Conservation (phyloP, 2,888 invertebrate genomes). For the Melanchra persicariae region DNA sequence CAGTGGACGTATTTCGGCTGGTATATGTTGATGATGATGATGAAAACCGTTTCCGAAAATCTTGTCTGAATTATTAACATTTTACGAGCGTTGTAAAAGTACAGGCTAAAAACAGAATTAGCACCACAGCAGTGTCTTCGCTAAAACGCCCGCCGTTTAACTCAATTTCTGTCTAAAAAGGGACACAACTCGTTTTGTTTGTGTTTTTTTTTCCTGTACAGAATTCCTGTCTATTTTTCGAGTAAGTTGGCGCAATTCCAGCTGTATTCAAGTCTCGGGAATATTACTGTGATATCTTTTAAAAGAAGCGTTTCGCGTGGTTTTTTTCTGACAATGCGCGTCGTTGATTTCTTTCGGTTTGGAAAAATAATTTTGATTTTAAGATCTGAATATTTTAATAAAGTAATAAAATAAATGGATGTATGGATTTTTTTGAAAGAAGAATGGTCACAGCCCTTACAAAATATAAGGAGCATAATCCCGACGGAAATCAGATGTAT, state of each 20-base stretch:
- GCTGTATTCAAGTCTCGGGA: constrained; percentile 26
- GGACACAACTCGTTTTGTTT: constrained; percentile 39
- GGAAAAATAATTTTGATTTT: too few species aligned
- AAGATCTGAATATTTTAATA: too few species aligned
- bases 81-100: constrained; percentile 5
- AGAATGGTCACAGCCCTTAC: too few species aligned
- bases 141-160: constrained; percentile 50
- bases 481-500: too few species aligned
- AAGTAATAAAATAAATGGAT: too few species aligned
- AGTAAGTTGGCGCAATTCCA: constrained; percentile 60
- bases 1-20: too few species aligned
- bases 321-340: neutral
- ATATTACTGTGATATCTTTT: constrained; percentile 43
- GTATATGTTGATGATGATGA: too few species aligned
- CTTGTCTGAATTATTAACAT: neutral
- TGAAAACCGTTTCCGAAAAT: constrained; percentile 13
- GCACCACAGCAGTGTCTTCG: constrained; percentile 21
- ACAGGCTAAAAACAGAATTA: constrained; percentile 36
- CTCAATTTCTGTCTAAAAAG: constrained; percentile 55
- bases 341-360: neutral
- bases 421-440: too few species aligned
- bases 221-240: constrained; percentile 42
- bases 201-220: constrained; percentile 39
- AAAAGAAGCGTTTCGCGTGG: neutral
- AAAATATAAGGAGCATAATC: too few species aligned